Evolutionary conservation across 2,797 vertebrate genomes (phyloP), one percentile per base, ranked within the genome.

Genomic region (Sciurus vulgaris): DNA sequence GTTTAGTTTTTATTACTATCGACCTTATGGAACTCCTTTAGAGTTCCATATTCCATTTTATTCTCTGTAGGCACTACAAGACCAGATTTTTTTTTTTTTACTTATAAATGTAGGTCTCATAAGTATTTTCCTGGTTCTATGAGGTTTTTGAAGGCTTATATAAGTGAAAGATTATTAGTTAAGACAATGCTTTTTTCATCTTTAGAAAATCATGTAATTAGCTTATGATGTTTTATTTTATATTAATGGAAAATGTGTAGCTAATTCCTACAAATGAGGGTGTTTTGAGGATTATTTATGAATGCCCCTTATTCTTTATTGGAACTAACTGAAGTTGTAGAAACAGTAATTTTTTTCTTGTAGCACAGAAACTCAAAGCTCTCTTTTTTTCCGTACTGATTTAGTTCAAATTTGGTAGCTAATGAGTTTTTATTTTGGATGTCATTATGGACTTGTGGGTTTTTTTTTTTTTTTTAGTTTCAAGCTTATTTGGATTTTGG

Each of bases 281-380:
- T 86, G 28, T 82, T 94, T 77, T 93, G 72, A 89, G 41, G 76
- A 73, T 97, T 82, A 54, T 54, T 41, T 54, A 78, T 94, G 69
- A 95, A 84, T 74, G 26, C 30, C 17, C 89, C 49, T 86, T 86
- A 78, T 76, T 81, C 74, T 94, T 93, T 90, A 74, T 54, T 88
- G 79, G 54, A 47, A 77, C 47, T 77, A 89, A 76, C 65, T 87
- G 12, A 92, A 94, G 88, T 93, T 90, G 84, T 63, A 20, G 63
- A 72, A 93, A 69, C 59, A 88, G 13, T 73, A 9, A 28, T 49
- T 77, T 77, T 85, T 92, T 95, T 84, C 47, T 88, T 77, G 18
- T 86, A 87, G 69, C 18, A 82, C 61, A 96, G 54, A 89, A 95
- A 83, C 15, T 49, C n/a, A n/a, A 87, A 85, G 85, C 89, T 84